A percentile compares a stretch with the other conserved stretches of the same genome.
Evolutionary conservation across 1,140 invertebrate species (phyloP).

Genomic region (Hyphantria cunea): DNA sequence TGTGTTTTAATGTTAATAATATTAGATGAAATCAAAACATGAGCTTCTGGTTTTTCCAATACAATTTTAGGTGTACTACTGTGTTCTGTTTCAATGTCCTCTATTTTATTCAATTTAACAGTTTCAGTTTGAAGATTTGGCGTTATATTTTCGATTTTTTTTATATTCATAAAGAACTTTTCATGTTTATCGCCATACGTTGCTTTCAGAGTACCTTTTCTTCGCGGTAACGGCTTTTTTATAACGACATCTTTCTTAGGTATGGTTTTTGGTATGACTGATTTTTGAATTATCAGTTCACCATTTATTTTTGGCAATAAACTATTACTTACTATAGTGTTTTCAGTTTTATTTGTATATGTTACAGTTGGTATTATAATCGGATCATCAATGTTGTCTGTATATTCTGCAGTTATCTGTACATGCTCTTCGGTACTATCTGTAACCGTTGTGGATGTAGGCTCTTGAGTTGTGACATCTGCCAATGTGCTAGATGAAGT

Average conservation of each 20-base stretch:
- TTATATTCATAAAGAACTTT: constrained; percentile 60
- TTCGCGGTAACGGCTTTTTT: constrained; percentile 70
- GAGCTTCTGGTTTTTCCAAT: not conserved
- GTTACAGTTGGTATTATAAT: constrained; percentile 57
- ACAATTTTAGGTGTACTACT: no score
- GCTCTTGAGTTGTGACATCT: no score
- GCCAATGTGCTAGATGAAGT: constrained; percentile 22
- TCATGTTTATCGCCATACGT: constrained; percentile 80
- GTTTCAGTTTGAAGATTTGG: no score
- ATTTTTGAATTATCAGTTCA: constrained; percentile 63
- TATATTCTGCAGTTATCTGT: constrained; percentile 22
- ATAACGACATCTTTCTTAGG: constrained; percentile 59
- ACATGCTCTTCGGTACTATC: constrained; percentile 19
- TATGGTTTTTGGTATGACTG: constrained; percentile 38
- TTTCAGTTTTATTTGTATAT: constrained; percentile 39
- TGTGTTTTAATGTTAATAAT: no score
- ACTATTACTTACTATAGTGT: constrained; percentile 52
- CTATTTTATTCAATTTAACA: no score
- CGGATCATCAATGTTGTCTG: constrained; percentile 43
- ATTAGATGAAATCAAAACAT: no score
- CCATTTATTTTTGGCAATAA: constrained; percentile 43
- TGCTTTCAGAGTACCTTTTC: constrained; percentile 78
- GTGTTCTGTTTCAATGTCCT: no score
- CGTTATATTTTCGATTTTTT: constrained; percentile 31
- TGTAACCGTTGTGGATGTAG: no score